phyloP scores from a whole-genome alignment of 2,888 invertebrate genomes.

The Spilosoma lubricipeda region DNA sequence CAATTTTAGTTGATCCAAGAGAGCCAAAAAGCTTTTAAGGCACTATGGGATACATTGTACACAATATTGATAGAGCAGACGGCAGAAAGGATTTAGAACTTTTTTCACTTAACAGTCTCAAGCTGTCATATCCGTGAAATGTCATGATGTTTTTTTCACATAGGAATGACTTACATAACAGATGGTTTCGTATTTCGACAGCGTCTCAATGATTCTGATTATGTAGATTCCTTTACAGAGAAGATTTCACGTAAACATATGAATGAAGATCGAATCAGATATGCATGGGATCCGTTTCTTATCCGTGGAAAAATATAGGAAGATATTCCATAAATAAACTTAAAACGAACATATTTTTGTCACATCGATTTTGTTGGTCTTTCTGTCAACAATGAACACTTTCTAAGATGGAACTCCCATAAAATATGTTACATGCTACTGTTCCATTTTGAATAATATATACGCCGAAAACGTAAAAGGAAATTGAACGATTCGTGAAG shows the following conservation, averaged over 20 bases:
- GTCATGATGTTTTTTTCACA: conserved; percentile 39
- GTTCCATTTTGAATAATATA: conserved; percentile 42
- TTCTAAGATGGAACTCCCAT: conserved; percentile 37
- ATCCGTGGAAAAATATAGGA: conserved; percentile 71
- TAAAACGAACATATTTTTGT: conserved; percentile 60
- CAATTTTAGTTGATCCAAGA: conserved; percentile 36
- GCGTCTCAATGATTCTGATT: conserved; percentile 79
- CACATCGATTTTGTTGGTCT: conserved; percentile 40
- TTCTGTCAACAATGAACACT: conserved; percentile 46
- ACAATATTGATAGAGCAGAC: conserved; percentile 29
- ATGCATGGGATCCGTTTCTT: conserved; percentile 81
- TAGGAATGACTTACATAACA: conserved; percentile 55
- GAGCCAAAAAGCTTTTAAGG: conserved; percentile 35
- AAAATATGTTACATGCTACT: conserved; percentile 38
- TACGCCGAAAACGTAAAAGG: conserved; percentile 27
- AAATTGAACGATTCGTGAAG: conserved; percentile 32
- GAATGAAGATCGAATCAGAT: conserved; percentile 81
- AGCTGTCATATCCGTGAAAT: conserved; percentile 22
- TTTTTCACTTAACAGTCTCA: conserved; percentile 26
- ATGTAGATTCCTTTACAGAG: conserved; percentile 78
- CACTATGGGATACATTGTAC: conserved; percentile 19
- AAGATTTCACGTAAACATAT: conserved; percentile 80
- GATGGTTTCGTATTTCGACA: conserved; percentile 71
- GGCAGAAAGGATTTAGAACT: conserved; percentile 27
- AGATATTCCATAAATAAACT: conserved; percentile 71